A percentile compares a stretch with the other conserved stretches of the same genome.
phyloP scores from a whole-genome alignment of 2,113 vertebrate genomes.

The Lagenorhynchus albirostris region DNA sequence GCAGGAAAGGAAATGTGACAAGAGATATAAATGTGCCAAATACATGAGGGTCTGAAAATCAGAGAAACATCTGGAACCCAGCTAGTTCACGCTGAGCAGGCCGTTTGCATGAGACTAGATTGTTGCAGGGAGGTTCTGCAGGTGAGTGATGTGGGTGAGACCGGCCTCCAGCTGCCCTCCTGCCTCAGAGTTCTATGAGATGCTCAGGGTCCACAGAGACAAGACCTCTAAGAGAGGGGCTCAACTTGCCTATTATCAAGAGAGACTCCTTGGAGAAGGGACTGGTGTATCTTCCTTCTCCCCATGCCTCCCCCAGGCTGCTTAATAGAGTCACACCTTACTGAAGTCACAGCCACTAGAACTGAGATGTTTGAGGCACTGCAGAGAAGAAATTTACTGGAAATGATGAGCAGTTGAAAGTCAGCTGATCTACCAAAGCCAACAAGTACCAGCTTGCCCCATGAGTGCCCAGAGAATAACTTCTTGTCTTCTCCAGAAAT shows the following conservation, averaged over 20 bases:
- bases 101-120: not conserved
- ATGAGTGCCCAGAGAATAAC: no score
- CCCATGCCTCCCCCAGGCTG: not conserved
- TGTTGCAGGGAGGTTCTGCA: not conserved
- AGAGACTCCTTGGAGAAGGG: not conserved
- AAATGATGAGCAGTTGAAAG: not conserved
- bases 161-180: not conserved
- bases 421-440: accelerated
- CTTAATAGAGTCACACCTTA: not conserved
- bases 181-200: not conserved
- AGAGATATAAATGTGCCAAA: not conserved
- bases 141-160: not conserved
- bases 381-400: not conserved
- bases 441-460: no score
- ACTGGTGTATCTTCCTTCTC: not conserved
- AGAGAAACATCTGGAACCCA: not conserved
- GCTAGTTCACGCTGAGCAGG: not conserved
- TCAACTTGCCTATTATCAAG: not conserved
- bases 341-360: not conserved
- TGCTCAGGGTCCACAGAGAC: not conserved
- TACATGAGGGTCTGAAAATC: not conserved
- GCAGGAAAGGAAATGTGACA: not conserved
- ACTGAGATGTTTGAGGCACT: not conserved
- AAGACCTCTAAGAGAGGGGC: not conserved
- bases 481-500: not conserved